Percentiles rank a stretch among this genome's conserved stretches.
Evolutionary conservation across 23 tunicate genomes (phyloP).

Genomic region (Trididemnum miniatum): DNA sequence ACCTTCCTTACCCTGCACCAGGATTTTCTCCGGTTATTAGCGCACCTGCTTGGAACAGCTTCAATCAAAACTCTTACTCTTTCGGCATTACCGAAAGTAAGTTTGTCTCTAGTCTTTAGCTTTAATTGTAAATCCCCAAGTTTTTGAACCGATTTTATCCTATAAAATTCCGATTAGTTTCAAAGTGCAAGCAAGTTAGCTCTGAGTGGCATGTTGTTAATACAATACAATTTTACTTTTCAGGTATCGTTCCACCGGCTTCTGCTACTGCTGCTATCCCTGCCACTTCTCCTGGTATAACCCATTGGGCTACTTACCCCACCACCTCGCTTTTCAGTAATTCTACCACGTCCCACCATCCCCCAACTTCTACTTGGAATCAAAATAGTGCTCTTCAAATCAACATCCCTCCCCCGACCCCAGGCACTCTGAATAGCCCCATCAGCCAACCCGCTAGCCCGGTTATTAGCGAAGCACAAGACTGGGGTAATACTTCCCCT

Average conservation of each 20-base stretch:
- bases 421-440: background rate
- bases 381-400: background rate
- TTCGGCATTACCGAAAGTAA: conserved; percentile 40
- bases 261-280: background rate
- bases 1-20: too few relatives aligned
- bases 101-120: too few relatives aligned
- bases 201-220: too few relatives aligned
- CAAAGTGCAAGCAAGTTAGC: too few relatives aligned
- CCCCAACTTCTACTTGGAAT: background rate
- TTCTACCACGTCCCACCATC: background rate
- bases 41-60: conserved; percentile 47
- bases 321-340: background rate
- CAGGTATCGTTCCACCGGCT: conserved; percentile 9
- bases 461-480: background rate
- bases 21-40: background rate
- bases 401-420: background rate
- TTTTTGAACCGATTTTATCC: too few relatives aligned
- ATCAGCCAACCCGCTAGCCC: background rate
- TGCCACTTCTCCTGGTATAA: background rate
- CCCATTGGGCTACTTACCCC: background rate
- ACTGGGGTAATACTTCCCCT: conserved; percentile 5
- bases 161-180: too few relatives aligned
- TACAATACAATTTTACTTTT: background rate
- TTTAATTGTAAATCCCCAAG: too few relatives aligned
- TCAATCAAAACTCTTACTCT: conserved; percentile 34